Evolutionary conservation across 1,140 invertebrate species (phyloP), one percentile per base, ranked within the genome.

Genomic region (Leptopilina clavipes): DNA sequence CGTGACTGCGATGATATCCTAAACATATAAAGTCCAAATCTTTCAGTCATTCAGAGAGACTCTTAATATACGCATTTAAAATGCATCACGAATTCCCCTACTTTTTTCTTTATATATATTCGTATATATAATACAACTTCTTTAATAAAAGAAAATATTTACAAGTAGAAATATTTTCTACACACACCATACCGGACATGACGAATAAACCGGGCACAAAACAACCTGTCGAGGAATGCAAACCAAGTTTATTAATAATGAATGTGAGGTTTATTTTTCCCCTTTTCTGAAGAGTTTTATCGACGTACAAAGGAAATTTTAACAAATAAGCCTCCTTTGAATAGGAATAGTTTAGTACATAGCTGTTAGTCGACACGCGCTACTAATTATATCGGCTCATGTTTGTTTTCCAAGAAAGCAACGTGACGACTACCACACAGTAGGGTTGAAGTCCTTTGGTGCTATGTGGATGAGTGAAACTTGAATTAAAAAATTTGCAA

Each of bases 331-430:
- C 14, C 12, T 72, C 48, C 44, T 72, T 44, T 14, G 37, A 45
- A 72, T 72, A 25, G 40, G 25, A 72, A n/a, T 19, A 14, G 70
- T 56, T 81, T 79, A 31, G 70, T n/a, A n/a, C 25, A 31, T 31
- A 56, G 77, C 71, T 76, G 76, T 75, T 76, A 76, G 76, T 73
- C 73, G 77, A 82, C 81, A 83, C 80, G 83, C 82, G 78, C 81
- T 81, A 86, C 86, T 87, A 89, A 87, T 88, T 87, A 88, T 86
- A 87, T 84, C 85, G 79, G 77, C 74, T 77, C 75, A 77, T 78
- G 82, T 86, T 86, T 78, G 79, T 73, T 70, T 89, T 88, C 87
- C 78, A 71, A 78, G 87, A 89, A 89, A 74, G 71, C 74, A 72
- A 81, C 71, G 80, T 81, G 78, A 70, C 18, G 22, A 43, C 48